Conservation (phyloP, 37 sponge, comb jelly and placozoan species). For the Diacarnus erythraeanus region DNA sequence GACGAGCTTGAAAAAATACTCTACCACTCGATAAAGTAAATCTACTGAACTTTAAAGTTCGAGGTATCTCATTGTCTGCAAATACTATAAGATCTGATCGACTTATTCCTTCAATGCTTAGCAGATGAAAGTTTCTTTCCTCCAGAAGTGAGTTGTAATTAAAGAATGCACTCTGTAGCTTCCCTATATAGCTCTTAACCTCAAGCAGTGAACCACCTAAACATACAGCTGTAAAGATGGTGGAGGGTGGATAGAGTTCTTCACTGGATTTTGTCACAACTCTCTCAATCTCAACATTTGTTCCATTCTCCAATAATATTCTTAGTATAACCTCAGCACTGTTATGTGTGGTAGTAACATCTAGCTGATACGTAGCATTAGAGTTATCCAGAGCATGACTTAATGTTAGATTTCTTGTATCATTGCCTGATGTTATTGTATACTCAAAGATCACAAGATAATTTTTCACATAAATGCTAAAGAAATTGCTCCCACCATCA, state of each 20-base stretch:
- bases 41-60: neutral
- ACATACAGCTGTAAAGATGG: constrained; percentile 12
- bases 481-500: neutral
- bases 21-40: neutral
- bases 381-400: neutral
- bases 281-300: neutral
- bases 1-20: constrained; percentile 8
- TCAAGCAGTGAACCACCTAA: constrained; percentile 30
- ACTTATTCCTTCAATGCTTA: neutral
- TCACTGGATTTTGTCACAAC: neutral
- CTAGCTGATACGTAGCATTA: neutral
- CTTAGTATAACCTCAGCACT: neutral
- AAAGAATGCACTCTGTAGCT: constrained; percentile 5
- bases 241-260: neutral
- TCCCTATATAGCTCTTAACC: constrained; percentile 15
- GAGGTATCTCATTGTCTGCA: neutral
- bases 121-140: constrained; percentile 4
- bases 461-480: neutral
- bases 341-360: neutral
- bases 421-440: neutral
- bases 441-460: neutral
- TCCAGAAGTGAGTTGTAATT: constrained; percentile 17
- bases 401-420: neutral
- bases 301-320: neutral
- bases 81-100: constrained; percentile 5